Evolutionary conservation across 1,140 invertebrate species (phyloP).

Genomic region (Leguminivora glycinivorella): DNA sequence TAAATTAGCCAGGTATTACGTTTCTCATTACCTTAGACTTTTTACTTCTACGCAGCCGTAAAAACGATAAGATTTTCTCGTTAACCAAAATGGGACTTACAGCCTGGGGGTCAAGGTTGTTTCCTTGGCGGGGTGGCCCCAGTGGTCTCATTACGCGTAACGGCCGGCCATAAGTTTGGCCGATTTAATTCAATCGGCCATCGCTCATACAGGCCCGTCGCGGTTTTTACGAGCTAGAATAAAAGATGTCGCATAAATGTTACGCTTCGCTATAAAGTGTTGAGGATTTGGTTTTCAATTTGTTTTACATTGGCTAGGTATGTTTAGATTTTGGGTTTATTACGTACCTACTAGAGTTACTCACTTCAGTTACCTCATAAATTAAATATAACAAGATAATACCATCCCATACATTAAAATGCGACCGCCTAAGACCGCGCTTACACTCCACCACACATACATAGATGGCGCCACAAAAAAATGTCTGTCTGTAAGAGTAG

Average conservation of each 20-base stretch:
- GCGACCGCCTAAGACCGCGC: no score
- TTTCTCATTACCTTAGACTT: slow-evolving; percentile 26
- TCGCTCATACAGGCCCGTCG: slow-evolving; percentile 43
- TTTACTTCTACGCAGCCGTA: slow-evolving; percentile 24
- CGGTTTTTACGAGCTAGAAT: slow-evolving; percentile 41
- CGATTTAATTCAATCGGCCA: slow-evolving; percentile 48
- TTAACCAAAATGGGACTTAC: slow-evolving; percentile 33
- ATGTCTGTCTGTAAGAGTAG: no score
- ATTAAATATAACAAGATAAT: neutral
- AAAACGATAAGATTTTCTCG: slow-evolving; percentile 33
- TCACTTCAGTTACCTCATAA: neutral
- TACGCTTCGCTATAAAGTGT: slow-evolving; percentile 19
- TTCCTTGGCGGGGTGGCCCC: slow-evolving; percentile 27
- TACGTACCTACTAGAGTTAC: neutral
- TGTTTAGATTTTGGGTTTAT: no score
- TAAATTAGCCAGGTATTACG: slow-evolving; percentile 27
- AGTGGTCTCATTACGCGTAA: slow-evolving; percentile 45
- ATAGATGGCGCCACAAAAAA: no score
- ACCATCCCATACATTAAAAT: no score
- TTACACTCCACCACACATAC: no score
- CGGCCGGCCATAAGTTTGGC: slow-evolving; percentile 41
- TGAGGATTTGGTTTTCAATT: slow-evolving; percentile 15
- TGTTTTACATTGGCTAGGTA: neutral
- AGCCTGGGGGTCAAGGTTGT: slow-evolving; percentile 33
- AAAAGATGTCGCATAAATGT: slow-evolving; percentile 40